phyloP scores from a whole-genome alignment of 2,888 invertebrate species.

The Eupithecia abbreviata region DNA sequence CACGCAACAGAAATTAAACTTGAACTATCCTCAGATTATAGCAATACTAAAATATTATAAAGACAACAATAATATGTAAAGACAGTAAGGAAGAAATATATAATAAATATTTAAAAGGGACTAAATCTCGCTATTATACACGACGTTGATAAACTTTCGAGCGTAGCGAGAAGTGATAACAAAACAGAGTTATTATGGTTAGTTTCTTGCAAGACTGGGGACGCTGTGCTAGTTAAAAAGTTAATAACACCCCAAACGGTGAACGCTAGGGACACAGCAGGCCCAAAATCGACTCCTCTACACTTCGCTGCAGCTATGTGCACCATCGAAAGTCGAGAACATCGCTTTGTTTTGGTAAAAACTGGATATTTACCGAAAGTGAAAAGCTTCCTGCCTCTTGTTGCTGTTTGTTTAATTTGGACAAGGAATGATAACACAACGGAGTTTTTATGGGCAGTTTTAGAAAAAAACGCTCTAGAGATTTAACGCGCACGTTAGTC shows the following conservation, averaged over 20 bases:
- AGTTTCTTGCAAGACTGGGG: conserved; percentile 98
- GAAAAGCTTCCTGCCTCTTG: conserved; percentile 56
- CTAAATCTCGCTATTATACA: too few relatives aligned
- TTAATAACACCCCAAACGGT: conserved; percentile 95
- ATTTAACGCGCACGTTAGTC: too few relatives aligned
- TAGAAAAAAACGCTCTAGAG: too few relatives aligned
- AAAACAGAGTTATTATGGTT: too few relatives aligned
- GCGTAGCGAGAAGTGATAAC: too few relatives aligned
- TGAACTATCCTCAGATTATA: neutral
- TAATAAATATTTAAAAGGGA: too few relatives aligned
- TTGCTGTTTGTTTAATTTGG: conserved; percentile 58
- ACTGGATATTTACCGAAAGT: conserved; percentile 56
- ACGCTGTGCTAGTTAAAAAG: conserved; percentile 95
- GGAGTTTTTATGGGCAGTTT: too few relatives aligned
- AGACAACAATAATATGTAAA: neutral
- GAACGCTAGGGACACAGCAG: conserved; percentile 98
- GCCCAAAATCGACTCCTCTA: conserved; percentile 97
- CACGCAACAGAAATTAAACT: conserved; percentile 1
- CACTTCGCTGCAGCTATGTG: conserved; percentile 97
- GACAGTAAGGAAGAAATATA: neutral
- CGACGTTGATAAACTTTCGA: too few relatives aligned
- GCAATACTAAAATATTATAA: neutral
- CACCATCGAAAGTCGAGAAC: conserved; percentile 29
- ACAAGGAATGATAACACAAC: too few relatives aligned
- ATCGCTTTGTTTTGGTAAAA: conserved; percentile 41